These are phyloP conservation scores for Erpobdella octoculata DNA, from an alignment of 2,888 invertebrate species.

Conservation along the genomic window DNA sequence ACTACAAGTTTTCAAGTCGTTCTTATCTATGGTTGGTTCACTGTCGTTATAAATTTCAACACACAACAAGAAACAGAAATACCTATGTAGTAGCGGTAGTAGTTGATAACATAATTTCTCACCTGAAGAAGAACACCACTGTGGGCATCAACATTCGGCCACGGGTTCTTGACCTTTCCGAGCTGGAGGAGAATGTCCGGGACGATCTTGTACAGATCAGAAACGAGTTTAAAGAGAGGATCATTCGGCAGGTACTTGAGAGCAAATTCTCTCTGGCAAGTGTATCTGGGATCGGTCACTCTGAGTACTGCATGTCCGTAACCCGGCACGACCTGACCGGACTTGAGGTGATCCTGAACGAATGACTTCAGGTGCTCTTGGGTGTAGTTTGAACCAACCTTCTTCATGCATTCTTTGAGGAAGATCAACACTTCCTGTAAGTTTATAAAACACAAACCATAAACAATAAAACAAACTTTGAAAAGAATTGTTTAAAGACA, in stretches of 20 bases:
- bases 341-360: conserved; percentile 91
- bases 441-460: neutral
- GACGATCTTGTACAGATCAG: conserved; percentile 81
- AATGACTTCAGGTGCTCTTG: conserved; percentile 89
- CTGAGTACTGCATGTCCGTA: conserved; percentile 91
- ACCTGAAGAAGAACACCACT: conserved; percentile 85
- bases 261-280: conserved; percentile 87
- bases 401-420: conserved; percentile 78
- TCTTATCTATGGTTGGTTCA: too few species aligned
- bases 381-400: conserved; percentile 62
- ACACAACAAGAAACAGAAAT: neutral
- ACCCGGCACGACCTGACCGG: conserved; percentile 89
- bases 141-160: conserved; percentile 96
- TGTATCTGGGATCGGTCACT: conserved; percentile 86
- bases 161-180: conserved; percentile 94
- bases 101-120: too few species aligned
- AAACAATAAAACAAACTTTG: too few species aligned
- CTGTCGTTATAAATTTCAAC: too few species aligned
- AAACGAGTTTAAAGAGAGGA: conserved; percentile 80
- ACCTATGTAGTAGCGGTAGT: neutral
- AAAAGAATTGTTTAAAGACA: too few species aligned
- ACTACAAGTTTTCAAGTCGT: neutral
- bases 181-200: conserved; percentile 76
- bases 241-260: conserved; percentile 85
- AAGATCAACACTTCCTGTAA: conserved; percentile 73